Evolutionary conservation across 2,888 invertebrate species (phyloP).

Genomic region (Buathra laborator): DNA sequence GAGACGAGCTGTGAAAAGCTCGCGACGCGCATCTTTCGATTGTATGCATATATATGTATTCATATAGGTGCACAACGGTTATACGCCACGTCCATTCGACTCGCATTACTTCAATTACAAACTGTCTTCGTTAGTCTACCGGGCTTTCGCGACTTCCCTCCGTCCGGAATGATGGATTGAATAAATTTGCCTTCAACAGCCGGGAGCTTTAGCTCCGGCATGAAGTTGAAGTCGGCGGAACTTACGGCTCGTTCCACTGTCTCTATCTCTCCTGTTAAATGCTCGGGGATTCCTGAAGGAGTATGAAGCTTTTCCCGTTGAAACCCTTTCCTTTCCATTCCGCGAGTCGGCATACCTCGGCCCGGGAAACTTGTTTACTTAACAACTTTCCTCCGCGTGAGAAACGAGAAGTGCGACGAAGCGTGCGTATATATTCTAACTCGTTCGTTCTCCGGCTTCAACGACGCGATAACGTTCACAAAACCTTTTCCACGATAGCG

Average conservation of each 20-base stretch:
- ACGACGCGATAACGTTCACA: not conserved
- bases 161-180: conserved; percentile 69
- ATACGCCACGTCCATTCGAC: conserved; percentile 41
- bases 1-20: not conserved
- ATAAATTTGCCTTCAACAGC: conserved; percentile 64
- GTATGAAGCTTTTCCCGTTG: conserved; percentile 24
- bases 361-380: conserved; percentile 35
- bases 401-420: conserved; percentile 19
- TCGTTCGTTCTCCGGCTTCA: conserved; percentile 12
- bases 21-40: too few relatives aligned
- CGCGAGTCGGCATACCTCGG: not conserved
- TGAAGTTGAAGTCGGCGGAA: conserved; percentile 10
- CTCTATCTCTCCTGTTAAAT: not conserved
- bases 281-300: not conserved
- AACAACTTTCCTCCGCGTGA: conserved; percentile 33
- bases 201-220: not conserved
- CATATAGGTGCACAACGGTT: conserved; percentile 39
- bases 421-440: conserved; percentile 5
- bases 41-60: not conserved
- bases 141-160: conserved; percentile 30
- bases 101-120: conserved; percentile 70
- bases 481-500: not conserved
- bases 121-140: conserved; percentile 69
- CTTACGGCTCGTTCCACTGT: not conserved
- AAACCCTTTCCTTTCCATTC: conserved; percentile 17